phyloP scores from a whole-genome alignment of 2,797 vertebrate genomes.

The Bradypus variegatus region DNA sequence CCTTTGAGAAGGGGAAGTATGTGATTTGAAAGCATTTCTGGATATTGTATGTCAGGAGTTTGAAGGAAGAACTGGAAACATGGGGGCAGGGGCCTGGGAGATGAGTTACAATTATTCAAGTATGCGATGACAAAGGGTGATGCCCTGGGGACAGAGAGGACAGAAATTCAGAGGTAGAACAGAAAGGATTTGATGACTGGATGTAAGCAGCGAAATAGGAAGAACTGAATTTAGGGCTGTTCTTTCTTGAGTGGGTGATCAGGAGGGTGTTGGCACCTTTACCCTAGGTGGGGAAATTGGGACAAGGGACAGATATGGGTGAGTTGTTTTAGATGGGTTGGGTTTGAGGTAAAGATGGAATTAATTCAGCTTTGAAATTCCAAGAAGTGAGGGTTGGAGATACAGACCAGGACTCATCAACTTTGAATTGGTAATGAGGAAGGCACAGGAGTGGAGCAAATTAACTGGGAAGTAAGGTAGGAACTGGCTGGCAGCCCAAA shows the following conservation, averaged over 20 bases:
- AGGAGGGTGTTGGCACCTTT: not conserved
- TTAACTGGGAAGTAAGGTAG: not conserved
- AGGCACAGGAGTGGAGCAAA: not conserved
- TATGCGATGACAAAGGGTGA: not conserved
- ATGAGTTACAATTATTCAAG: not conserved
- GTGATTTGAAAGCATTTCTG: not conserved
- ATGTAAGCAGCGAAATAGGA: not conserved
- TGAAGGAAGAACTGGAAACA: not conserved
- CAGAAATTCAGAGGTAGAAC: not conserved
- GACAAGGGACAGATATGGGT: not conserved
- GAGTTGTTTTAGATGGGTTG: not conserved
- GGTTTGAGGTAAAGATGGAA: not conserved
- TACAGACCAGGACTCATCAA: not conserved
- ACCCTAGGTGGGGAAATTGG: not conserved
- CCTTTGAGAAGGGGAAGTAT: not conserved
- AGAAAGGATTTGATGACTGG: not conserved
- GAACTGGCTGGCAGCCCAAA: not conserved
- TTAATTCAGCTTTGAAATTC: not conserved
- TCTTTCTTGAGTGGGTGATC: not conserved
- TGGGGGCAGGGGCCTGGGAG: not conserved
- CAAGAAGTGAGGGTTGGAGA: not conserved
- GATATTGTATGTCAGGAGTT: too few species aligned
- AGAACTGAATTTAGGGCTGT: not conserved
- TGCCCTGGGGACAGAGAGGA: not conserved
- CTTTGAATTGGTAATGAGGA: accelerated